These are phyloP conservation scores for Phrynocephalus vlangalii DNA, from an alignment of 2,797 vertebrate species.

Conservation along the genomic window DNA sequence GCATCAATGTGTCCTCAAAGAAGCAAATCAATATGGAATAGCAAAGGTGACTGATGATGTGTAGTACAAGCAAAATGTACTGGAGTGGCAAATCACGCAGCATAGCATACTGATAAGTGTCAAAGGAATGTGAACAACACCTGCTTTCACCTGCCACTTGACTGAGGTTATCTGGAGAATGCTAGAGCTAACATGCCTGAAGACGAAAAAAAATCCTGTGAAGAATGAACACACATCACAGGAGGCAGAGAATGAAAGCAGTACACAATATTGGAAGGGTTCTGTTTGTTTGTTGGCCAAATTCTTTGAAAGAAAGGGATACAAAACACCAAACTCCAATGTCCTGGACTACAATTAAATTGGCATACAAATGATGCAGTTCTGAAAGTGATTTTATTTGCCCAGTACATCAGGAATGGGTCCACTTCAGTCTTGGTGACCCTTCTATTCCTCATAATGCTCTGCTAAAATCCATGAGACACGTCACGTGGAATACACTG, in stretches of 20 bases:
- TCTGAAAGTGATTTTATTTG: background rate
- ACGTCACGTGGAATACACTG: background rate
- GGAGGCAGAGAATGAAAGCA: background rate
- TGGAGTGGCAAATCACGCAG: slow-evolving; percentile 19
- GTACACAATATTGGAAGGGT: background rate
- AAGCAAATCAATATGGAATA: slow-evolving; percentile 27
- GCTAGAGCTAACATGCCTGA: background rate
- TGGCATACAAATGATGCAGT: background rate
- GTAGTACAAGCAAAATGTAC: slow-evolving; percentile 25
- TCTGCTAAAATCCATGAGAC: background rate
- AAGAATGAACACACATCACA: background rate
- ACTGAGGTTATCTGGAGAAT: background rate
- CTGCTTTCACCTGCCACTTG: background rate
- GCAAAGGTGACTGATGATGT: slow-evolving; percentile 15
- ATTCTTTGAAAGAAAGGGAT: background rate
- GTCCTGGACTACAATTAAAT: background rate
- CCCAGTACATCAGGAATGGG: background rate
- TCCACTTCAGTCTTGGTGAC: background rate
- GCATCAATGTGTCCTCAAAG: slow-evolving; percentile 15
- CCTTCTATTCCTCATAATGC: background rate
- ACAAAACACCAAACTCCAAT: too few species aligned
- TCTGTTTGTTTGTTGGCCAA: background rate
- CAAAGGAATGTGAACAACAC: slow-evolving; percentile 9
- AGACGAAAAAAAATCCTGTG: background rate
- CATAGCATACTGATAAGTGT: background rate